Conservation (phyloP, 2,113 vertebrate genomes). For the Nematolebias whitei region DNA sequence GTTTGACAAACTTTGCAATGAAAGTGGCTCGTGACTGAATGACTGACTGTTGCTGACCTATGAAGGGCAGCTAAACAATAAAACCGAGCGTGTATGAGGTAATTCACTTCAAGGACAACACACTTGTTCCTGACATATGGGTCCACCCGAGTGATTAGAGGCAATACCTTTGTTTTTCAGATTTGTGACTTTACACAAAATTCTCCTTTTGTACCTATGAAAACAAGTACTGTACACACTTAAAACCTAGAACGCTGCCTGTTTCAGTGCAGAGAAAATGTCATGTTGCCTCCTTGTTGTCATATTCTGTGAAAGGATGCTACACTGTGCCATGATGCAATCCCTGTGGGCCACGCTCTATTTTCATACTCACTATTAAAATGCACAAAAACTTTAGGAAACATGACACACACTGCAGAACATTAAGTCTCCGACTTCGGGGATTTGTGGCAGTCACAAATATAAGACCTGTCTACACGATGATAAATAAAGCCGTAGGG, state of each 20-base stretch:
- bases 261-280: conserved; percentile 34
- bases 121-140: conserved; percentile 53
- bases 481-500: conserved; percentile 18
- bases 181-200: not conserved
- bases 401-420: conserved; percentile 46
- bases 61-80: conserved; percentile 60
- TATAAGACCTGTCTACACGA: not conserved
- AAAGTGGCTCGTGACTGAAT: conserved; percentile 46
- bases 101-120: conserved; percentile 56
- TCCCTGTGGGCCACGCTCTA: conserved; percentile 55
- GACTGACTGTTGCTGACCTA: conserved; percentile 42
- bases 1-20: conserved; percentile 56
- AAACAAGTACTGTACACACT: not conserved
- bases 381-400: conserved; percentile 58
- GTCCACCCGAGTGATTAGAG: conserved; percentile 30
- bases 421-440: conserved; percentile 35
- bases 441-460: conserved; percentile 23
- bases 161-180: conserved; percentile 7
- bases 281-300: conserved; percentile 56
- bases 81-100: conserved; percentile 30
- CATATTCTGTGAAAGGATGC: conserved; percentile 54
- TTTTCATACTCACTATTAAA: conserved; percentile 50
- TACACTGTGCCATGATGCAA: conserved; percentile 32
- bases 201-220: conserved; percentile 29
- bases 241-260: conserved; percentile 18